phyloP scores from a whole-genome alignment of 37 sponge, comb jelly and placozoan genomes.

The Beroe ovata region DNA sequence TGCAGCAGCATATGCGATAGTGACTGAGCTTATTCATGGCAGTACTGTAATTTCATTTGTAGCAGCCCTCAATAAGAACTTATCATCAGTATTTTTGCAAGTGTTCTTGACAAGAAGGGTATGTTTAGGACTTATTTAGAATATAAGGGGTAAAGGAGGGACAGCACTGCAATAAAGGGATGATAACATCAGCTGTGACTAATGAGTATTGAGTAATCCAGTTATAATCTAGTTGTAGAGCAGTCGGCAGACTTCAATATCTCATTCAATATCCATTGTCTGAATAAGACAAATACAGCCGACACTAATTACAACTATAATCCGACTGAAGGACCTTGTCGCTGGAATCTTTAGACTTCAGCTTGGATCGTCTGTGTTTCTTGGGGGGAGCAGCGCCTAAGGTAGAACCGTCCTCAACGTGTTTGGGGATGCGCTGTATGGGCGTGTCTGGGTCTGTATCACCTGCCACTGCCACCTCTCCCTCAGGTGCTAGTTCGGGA shows the following conservation, averaged over 20 bases:
- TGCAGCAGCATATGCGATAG: no score
- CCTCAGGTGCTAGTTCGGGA: background rate
- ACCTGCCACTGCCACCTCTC: background rate
- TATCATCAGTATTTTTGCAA: background rate
- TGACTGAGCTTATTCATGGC: no score
- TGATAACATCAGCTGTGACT: background rate
- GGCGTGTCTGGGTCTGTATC: background rate
- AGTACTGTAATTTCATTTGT: no score
- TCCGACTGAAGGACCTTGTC: constrained; percentile 8
- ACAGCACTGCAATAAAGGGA: background rate
- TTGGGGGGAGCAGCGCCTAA: background rate
- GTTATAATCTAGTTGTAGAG: no score
- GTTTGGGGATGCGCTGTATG: background rate
- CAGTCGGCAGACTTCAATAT: no score
- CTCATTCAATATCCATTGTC: no score
- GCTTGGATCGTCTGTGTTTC: constrained; percentile 28
- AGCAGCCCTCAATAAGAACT: constrained; percentile 7
- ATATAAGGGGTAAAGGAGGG: no score
- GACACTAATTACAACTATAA: background rate
- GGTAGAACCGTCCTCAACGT: background rate
- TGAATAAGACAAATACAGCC: background rate
- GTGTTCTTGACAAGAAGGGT: background rate
- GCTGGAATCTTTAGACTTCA: background rate
- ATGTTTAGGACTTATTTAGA: no score
- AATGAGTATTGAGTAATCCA: no score